Conservation (phyloP, 2,888 invertebrate species). For the Leptura quadrifasciata region DNA sequence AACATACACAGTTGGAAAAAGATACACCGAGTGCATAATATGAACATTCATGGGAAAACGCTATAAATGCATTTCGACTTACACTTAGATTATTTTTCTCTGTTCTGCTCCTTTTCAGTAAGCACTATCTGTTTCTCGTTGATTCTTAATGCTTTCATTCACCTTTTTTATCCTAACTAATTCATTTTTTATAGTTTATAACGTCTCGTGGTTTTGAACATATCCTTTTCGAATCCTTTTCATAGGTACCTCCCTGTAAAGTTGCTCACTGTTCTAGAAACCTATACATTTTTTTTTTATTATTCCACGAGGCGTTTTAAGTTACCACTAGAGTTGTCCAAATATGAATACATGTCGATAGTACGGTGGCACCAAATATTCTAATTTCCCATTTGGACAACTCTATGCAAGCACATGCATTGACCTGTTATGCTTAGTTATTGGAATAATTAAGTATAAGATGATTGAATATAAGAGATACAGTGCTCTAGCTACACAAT, state of each 20-base stretch:
- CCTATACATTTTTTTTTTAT: slow-evolving; percentile 29
- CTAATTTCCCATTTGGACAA: slow-evolving; percentile 29
- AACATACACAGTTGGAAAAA: neutral
- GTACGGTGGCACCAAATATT: slow-evolving; percentile 24
- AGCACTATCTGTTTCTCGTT: slow-evolving; percentile 41
- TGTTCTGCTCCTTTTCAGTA: slow-evolving; percentile 17
- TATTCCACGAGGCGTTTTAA: slow-evolving; percentile 39
- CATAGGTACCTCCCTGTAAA: slow-evolving; percentile 24
- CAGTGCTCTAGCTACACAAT: slow-evolving; percentile 68
- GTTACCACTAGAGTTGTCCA: slow-evolving; percentile 26
- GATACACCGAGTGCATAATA: neutral
- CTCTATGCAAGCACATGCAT: slow-evolving; percentile 58
- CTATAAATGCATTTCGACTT: slow-evolving; percentile 7
- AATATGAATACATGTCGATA: slow-evolving; percentile 14
- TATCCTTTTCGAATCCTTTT: slow-evolving; percentile 27
- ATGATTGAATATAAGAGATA: slow-evolving; percentile 65
- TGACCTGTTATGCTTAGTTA: slow-evolving; percentile 71
- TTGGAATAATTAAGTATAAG: slow-evolving; percentile 69
- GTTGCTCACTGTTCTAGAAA: slow-evolving; percentile 28
- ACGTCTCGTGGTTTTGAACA: slow-evolving; percentile 40
- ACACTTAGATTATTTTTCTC: slow-evolving; percentile 1
- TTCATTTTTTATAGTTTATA: slow-evolving; percentile 38
- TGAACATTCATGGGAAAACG: neutral
- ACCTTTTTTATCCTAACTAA: slow-evolving; percentile 33
- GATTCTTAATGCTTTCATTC: slow-evolving; percentile 37